Evolutionary conservation across 1,140 invertebrate genomes (phyloP).

Genomic region (Drosophila sucinea): DNA sequence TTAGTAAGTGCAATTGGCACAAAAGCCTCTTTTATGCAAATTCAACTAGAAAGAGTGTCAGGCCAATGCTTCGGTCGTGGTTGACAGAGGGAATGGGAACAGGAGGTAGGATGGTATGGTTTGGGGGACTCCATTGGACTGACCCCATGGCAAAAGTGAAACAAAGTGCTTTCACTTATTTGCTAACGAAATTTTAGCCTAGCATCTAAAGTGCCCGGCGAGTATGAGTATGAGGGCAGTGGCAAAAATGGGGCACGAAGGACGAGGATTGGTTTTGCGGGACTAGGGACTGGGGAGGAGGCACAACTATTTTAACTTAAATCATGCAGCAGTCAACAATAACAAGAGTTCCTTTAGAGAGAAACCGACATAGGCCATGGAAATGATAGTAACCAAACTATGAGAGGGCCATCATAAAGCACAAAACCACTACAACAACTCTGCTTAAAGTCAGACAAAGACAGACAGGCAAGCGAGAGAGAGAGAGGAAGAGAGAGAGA

Average conservation of each 20-base stretch:
- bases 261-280: too few species aligned
- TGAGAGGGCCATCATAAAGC: slow-evolving; percentile 8
- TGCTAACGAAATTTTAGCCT: slow-evolving; percentile 43
- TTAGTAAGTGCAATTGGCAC: slow-evolving; percentile 16
- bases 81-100: neutral
- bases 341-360: slow-evolving; percentile 24
- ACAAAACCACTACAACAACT: slow-evolving; percentile 10
- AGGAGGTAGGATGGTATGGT: neutral
- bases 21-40: slow-evolving; percentile 14
- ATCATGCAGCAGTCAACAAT: slow-evolving; percentile 37
- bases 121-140: neutral
- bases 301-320: slow-evolving; percentile 36
- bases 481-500: too few species aligned
- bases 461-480: neutral
- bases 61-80: neutral
- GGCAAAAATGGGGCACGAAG: neutral
- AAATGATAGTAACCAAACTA: slow-evolving; percentile 8
- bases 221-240: slow-evolving; percentile 11
- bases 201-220: slow-evolving; percentile 10
- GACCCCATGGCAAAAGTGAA: slow-evolving; percentile 29
- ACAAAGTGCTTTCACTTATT: slow-evolving; percentile 41
- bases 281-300: neutral
- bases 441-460: slow-evolving; percentile 7
- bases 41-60: slow-evolving; percentile 6
- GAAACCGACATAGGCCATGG: slow-evolving; percentile 2